phyloP scores from a whole-genome alignment of 2,113 vertebrate genomes.

The Cacatua alba region DNA sequence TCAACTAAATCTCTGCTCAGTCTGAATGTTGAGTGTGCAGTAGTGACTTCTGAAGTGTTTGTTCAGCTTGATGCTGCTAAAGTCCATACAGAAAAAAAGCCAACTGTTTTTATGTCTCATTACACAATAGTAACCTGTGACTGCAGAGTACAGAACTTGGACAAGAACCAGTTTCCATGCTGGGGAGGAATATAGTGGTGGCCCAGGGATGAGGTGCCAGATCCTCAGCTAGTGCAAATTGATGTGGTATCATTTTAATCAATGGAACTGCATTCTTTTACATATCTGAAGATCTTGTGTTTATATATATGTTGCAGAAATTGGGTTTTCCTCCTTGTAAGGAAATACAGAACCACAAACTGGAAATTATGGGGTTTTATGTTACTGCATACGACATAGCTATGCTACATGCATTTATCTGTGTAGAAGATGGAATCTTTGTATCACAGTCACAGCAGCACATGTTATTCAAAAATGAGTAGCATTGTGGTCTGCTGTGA shows the following conservation, averaged over 20 bases:
- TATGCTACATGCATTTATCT: neutral
- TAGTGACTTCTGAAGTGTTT: slow-evolving; percentile 1
- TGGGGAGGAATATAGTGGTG: neutral
- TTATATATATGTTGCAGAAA: neutral
- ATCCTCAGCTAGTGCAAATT: slow-evolving; percentile 9
- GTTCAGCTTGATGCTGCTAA: slow-evolving; percentile 19
- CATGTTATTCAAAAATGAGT: neutral
- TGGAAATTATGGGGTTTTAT: neutral
- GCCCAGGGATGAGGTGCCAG: neutral
- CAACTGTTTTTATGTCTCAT: neutral
- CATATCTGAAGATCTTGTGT: slow-evolving; percentile 7
- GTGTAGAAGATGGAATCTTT: neutral
- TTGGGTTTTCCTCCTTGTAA: neutral
- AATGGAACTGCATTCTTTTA: neutral
- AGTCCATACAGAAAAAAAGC: neutral
- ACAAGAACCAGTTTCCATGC: neutral
- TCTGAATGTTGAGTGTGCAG: neutral
- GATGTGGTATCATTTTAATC: neutral
- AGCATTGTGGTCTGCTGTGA: neutral
- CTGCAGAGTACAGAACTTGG: neutral
- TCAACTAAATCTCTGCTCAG: neutral
- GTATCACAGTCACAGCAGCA: neutral
- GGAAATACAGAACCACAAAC: neutral
- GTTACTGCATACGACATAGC: slow-evolving; percentile 2
- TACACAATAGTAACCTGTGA: neutral